These are phyloP conservation scores for zebrafish (Danio rerio) DNA, from an alignment of 2,113 vertebrate genomes.

Conservation along the genomic window GRCz12tu NC_133180.1:44347501-44348000, in stretches of 20 bases:
- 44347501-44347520: constrained; percentile 30
- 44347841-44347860: too few species aligned
- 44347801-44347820: background rate
- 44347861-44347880: background rate
- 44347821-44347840: constrained; percentile 6
- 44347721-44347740: background rate
- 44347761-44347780: constrained; percentile 4
- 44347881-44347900: too few species aligned
- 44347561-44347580: constrained; percentile 47
- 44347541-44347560: background rate
- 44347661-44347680: constrained; percentile 62
- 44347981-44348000: too few species aligned
- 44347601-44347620: constrained; percentile 48
- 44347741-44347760: background rate
- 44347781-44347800: background rate
- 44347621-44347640: constrained; percentile 3
- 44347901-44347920: too few species aligned
- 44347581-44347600: constrained; percentile 15
- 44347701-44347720: constrained; percentile 56
- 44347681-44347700: constrained; percentile 52
- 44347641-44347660: constrained; percentile 27
- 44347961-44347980: too few species aligned
- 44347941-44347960: too few species aligned
- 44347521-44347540: constrained; percentile 25
- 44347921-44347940: too few species aligned